Evolutionary conservation across 2,888 invertebrate genomes (phyloP).

Genomic region (Clusia tigrina): DNA sequence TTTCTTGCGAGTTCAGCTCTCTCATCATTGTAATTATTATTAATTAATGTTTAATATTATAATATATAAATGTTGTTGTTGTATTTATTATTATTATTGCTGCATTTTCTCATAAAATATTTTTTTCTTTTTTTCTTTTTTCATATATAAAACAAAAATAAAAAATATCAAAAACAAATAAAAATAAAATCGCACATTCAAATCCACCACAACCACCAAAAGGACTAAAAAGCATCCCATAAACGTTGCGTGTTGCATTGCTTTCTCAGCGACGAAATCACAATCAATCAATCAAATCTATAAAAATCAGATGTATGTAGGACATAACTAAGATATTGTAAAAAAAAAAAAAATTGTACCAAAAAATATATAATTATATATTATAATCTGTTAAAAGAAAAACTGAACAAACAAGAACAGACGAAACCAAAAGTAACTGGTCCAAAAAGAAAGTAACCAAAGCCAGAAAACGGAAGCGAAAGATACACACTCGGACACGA

Average conservation of each 20-base stretch:
- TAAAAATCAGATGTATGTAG: slow-evolving; percentile 34
- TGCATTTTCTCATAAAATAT: slow-evolving; percentile 62
- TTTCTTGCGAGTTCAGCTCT: slow-evolving; percentile 14
- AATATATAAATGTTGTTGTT: slow-evolving; percentile 43
- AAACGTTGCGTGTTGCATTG: slow-evolving; percentile 49
- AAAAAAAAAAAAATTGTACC: slow-evolving; percentile 28
- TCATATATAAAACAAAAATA: slow-evolving; percentile 58
- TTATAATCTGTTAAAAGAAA: too few species aligned
- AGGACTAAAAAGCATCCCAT: slow-evolving; percentile 47
- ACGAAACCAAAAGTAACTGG: too few species aligned
- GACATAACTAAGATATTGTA: slow-evolving; percentile 28
- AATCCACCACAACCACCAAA: slow-evolving; percentile 40
- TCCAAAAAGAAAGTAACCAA: not conserved
- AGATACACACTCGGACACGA: not conserved
- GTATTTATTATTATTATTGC: slow-evolving; percentile 58
- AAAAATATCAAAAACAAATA: slow-evolving; percentile 34
- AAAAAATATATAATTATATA: slow-evolving; percentile 12
- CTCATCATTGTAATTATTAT: slow-evolving; percentile 23
- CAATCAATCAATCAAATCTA: slow-evolving; percentile 36
- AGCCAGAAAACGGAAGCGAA: not conserved
- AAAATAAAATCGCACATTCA: slow-evolving; percentile 52
- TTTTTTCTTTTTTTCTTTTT: slow-evolving; percentile 61
- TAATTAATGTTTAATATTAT: slow-evolving; percentile 31
- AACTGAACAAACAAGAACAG: too few species aligned
- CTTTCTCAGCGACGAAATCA: slow-evolving; percentile 49